phyloP scores from a whole-genome alignment of 2,113 vertebrate genomes.

The Dendropsophus ebraccatus region DNA sequence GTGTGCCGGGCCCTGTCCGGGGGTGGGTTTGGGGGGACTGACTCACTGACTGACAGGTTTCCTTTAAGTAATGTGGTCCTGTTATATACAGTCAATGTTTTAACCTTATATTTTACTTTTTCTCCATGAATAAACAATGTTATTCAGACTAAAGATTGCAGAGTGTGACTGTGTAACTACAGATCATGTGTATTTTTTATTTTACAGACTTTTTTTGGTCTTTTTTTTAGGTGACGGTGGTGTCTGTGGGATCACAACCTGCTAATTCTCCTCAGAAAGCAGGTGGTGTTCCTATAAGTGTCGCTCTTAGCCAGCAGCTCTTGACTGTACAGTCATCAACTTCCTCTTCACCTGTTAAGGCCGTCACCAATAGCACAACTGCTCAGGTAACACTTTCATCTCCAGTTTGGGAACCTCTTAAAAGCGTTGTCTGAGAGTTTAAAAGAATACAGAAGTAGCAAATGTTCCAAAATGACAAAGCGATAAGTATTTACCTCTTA shows the following conservation, averaged over 20 bases:
- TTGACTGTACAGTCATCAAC: constrained; percentile 84
- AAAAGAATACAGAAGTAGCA: too few species aligned
- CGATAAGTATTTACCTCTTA: too few species aligned
- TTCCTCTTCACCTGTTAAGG: constrained; percentile 82
- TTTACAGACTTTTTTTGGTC: not conserved
- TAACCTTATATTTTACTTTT: not conserved
- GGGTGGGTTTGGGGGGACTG: too few species aligned
- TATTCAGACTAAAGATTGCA: not conserved
- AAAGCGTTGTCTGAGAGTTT: too few species aligned
- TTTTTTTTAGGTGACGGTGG: constrained; percentile 80
- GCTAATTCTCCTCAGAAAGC: constrained; percentile 85
- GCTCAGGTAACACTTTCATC: constrained; percentile 73
- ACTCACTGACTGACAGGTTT: too few species aligned
- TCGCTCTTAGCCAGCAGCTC: constrained; percentile 89
- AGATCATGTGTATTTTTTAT: not conserved
- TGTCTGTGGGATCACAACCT: constrained; percentile 84
- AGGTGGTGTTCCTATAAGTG: constrained; percentile 81
- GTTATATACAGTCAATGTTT: not conserved
- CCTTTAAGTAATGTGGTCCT: too few species aligned
- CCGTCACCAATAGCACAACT: constrained; percentile 75
- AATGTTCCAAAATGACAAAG: too few species aligned
- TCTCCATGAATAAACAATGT: not conserved
- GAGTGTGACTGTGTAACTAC: not conserved
- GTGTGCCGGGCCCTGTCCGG: too few species aligned
- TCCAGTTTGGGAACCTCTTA: not conserved